These are phyloP conservation scores for Numenius arquata DNA, from an alignment of 2,113 vertebrate genomes.

Conservation along the genomic window DNA sequence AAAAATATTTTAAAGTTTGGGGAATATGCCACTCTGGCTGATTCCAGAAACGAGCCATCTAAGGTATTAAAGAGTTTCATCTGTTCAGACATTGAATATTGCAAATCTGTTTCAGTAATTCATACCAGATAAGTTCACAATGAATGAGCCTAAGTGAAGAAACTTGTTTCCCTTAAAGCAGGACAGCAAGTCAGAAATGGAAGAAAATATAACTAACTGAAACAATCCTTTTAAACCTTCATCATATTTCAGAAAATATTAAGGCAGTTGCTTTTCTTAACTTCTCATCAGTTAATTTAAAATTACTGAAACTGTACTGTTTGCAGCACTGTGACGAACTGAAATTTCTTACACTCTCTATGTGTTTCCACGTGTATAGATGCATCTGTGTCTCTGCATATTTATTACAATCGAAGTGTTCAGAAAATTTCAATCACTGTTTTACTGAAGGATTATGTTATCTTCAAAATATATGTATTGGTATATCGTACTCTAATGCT, in stretches of 20 bases:
- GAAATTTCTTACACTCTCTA: not conserved
- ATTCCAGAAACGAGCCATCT: constrained; percentile 82
- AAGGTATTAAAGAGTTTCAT: constrained; percentile 83
- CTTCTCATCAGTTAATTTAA: not conserved
- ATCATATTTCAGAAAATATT: not conserved
- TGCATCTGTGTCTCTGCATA: not conserved
- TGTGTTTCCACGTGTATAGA: not conserved
- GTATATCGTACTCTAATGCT: not conserved
- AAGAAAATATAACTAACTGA: not conserved
- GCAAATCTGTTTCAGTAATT: constrained; percentile 81
- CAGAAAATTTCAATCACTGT: not conserved
- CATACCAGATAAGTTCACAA: constrained; percentile 76
- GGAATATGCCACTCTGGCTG: constrained; percentile 74
- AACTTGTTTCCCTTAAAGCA: constrained; percentile 21
- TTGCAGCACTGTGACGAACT: not conserved
- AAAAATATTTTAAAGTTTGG: constrained; percentile 69
- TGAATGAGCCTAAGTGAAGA: constrained; percentile 42
- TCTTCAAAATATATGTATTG: not conserved
- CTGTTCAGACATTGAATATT: constrained; percentile 84
- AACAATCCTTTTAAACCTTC: not conserved
- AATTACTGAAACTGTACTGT: not conserved
- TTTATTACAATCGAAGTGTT: not conserved
- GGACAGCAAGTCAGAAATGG: not conserved
- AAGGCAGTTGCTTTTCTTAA: constrained; percentile 1
- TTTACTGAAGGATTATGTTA: not conserved